Base-by-base conservation (phyloP, 2,113 vertebrate species). In the Sebastes schlegelii region DNA sequence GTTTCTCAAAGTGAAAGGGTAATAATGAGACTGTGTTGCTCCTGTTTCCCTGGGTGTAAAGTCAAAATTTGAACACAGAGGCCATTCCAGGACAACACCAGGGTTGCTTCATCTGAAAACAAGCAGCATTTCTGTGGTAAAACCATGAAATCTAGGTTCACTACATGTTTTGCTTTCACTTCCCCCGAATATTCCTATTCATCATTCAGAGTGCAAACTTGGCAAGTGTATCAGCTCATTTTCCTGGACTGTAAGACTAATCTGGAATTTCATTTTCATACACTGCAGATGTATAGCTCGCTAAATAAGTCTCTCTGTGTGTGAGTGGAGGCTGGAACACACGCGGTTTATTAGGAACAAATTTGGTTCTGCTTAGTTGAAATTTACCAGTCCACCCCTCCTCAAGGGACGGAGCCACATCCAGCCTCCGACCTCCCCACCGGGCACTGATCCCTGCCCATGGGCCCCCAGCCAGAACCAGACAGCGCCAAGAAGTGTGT, bases 71-170 rank as follows among this genome's bases (percentile, higher is more conserved):
- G 58, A 72, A 66, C 26, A 52, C 74, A 68, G 74, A 87, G 77
- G 66, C 77, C 68, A 64, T 48, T 55, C 69, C 46, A 42, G 84
- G 85, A 65, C 66, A 79, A n/a, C 55, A 54, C 51, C 57, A 4
- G 63, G 6, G 52, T 83, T 75, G 77, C 85, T 83, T 82, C 77
- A 88, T 86, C 46, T 54, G 58, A 84, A 86, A 85, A 79, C 77
- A 84, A 82, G 66, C 75, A 40, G 60, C 61, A 19, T 81, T 86
- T 79, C 85, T 89, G 80, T 74, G 79, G 82, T 60, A 9, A 66
- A 45, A 55, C 63, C 66, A 65, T 79, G 67, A 82, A 78, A 83
- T 61, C 69, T 42, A 14, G 71, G 84, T 74, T 60, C 45, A 62
- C 76, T 67, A 12, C 21, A 19, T 68, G 70, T 79, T 75, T 72